Evolutionary conservation across 1,140 invertebrate genomes (phyloP), one percentile per base, ranked within the genome.

Genomic region (Penaeus japonicus): DNA sequence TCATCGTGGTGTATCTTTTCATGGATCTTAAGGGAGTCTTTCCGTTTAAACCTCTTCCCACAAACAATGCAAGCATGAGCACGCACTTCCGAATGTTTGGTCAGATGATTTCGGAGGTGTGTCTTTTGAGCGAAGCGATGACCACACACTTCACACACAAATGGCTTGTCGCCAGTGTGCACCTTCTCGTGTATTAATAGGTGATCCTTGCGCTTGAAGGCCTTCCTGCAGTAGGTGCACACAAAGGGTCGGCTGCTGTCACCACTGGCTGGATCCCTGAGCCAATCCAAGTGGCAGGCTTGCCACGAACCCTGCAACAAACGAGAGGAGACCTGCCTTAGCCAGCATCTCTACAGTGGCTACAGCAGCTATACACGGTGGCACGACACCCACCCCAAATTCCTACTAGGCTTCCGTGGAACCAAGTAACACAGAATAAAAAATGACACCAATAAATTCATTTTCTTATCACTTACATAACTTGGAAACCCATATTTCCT

Each of bases 131-230:
- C 90, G 70, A 90, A 90, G 81, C 80, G 86, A 32, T 89, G 89
- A 32, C 87, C 83, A 86, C 91, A 91, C 65, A 90, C 65, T 7
- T 91, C 84, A 85, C 92, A 93, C 20, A 90, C 85, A 89, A 91
- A 92, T 24, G 92, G 92, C 20, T 95, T 93, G 32, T 95, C 93
- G 30, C 95, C 95, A 32, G 95, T 95, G 91, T 96, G 95, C 2
- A 94, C 90, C 30, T 95, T 93, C 90, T 94, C 91, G 91, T 96
- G 96, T 91, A 95, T 95, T 87, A 94, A 94, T 27, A 96, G 92
- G 87, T 95, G 94, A 94, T 94, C 95, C 79, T 95, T 94, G 90
- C 95, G 95, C 0, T 94, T 94, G 91, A 96, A 96, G 17, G 93
- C 93, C 84, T 94, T 94, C 81, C 93, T 92, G 92, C 95, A 95